Conservation (phyloP, 2,113 vertebrate species). For the Sinocyclocheilus maitianheensis region DNA sequence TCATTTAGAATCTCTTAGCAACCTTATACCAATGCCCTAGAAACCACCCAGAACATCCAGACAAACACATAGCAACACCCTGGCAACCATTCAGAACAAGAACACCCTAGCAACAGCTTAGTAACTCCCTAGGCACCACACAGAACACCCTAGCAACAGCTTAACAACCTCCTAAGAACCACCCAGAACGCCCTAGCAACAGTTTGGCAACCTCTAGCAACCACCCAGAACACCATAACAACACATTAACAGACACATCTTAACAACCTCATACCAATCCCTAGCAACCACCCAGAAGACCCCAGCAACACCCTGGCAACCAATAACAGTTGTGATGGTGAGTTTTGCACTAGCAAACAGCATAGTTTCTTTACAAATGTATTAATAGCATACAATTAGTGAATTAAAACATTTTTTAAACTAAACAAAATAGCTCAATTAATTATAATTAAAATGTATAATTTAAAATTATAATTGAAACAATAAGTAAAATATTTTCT, state of each 20-base stretch:
- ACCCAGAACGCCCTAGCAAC: background rate
- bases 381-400: background rate
- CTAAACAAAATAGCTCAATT: too few species aligned
- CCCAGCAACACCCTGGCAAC: background rate
- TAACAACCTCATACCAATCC: too few species aligned
- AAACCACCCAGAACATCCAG: background rate
- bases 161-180: too few species aligned
- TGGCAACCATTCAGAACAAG: too few species aligned
- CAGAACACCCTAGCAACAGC: background rate
- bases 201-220: too few species aligned
- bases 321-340: too few species aligned
- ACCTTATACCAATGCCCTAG: background rate
- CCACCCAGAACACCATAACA: background rate
- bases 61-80: background rate
- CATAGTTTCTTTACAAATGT: background rate
- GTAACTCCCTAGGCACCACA: background rate
- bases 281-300: background rate
- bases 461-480: too few species aligned
- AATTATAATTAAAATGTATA: too few species aligned
- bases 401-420: background rate
- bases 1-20: background rate
- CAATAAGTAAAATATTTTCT: too few species aligned
- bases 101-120: background rate
- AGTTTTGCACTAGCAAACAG: background rate
- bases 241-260: background rate